Percentiles rank a stretch among this genome's conserved stretches.
phyloP scores from a whole-genome alignment of 2,888 invertebrate genomes.

The Malthinus flaveolus region DNA sequence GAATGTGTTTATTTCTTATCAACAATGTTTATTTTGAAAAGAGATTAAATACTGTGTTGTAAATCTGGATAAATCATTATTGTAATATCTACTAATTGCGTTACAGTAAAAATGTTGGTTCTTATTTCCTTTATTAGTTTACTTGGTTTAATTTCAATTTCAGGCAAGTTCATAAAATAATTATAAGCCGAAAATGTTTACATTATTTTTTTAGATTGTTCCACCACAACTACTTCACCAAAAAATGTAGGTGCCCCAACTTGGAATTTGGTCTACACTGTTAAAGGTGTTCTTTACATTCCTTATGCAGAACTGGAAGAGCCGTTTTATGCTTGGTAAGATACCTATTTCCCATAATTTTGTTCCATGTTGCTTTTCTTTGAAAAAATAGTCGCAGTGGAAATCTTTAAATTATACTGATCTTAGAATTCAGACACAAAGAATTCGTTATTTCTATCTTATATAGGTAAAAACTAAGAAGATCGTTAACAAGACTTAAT shows the following conservation, averaged over 20 bases:
- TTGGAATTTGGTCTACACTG: conserved; percentile 75
- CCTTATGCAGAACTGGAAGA: conserved; percentile 94
- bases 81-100: too few relatives aligned
- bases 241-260: conserved; percentile 55
- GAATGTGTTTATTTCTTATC: background rate
- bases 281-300: conserved; percentile 78
- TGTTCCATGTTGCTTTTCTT: too few relatives aligned
- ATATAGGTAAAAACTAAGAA: too few relatives aligned
- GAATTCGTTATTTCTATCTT: too few relatives aligned
- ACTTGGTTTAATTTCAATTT: background rate
- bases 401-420: too few relatives aligned
- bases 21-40: too few relatives aligned
- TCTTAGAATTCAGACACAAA: too few relatives aligned
- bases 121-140: background rate
- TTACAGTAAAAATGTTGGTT: background rate
- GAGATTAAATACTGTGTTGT: too few relatives aligned
- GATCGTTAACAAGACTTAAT: too few relatives aligned
- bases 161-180: background rate
- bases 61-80: too few relatives aligned
- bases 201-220: background rate
- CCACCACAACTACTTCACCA: background rate
- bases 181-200: too few relatives aligned
- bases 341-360: background rate
- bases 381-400: too few relatives aligned
- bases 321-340: conserved; percentile 85